Base-by-base conservation (phyloP, 2,797 vertebrate genomes). In the Manis pentadactyla region DNA sequence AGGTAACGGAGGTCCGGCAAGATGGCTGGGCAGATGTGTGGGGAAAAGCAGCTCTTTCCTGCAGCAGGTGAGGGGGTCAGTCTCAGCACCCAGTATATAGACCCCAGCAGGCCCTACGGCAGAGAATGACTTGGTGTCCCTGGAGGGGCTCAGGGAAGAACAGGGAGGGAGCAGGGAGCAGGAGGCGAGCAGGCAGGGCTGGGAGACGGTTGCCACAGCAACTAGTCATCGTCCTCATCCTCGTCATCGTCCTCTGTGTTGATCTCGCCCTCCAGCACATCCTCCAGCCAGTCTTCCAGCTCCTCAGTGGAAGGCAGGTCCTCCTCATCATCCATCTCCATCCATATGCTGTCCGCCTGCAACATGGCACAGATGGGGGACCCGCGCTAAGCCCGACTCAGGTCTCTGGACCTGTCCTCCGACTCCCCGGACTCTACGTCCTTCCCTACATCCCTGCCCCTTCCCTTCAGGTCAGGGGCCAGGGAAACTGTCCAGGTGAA, bases 331-430 rank as follows among this genome's bases (percentile, higher is more conserved):
- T 99, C 99, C 99, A 99, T 99, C 81, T 99, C 99, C 99, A 99
- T 97, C 99, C 99, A 99, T 90, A 99, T 96, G n/a, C 99, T 99
- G 97, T 99, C 99, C 1, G 99, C 99, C 99, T 99, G 18, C 34
- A 37, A 14, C 23, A 27, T 0, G 18, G 39, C 73, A 63, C 77
- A 57, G 39, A 29, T 0, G 0, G 2, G 63, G 71, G 1, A 2
- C 34, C 3, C 31, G 18, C 68, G 49, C 57, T 39, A 31, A 74
- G 49, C 14, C 63, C 9, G 1, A 7, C 27, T 42, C 39, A 1
- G 39, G 74, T 59, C 78, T 92, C 25, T 17, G 34, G 74, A 17
- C 39, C 15, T n/a, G 57, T 71, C 63, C n/a, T 61, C 37, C 51
- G 29, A 1, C 68, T 42, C 59, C 7, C 3, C 14, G 31, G 29